Evolutionary conservation across 2,113 vertebrate genomes (phyloP).

Genomic region (Oreotragus oreotragus): DNA sequence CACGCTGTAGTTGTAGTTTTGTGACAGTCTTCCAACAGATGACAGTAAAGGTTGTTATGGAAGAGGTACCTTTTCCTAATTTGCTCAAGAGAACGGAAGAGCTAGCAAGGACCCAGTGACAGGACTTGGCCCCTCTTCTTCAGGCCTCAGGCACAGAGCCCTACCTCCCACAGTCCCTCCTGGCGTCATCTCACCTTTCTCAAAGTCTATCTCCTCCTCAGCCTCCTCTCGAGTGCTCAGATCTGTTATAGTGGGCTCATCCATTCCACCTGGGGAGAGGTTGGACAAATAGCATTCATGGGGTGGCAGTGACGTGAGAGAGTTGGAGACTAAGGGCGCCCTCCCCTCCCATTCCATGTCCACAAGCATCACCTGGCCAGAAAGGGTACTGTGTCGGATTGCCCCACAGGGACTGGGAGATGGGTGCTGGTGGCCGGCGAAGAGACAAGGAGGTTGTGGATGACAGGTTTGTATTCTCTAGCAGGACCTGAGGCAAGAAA

Average conservation of each 20-base stretch:
- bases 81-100: not conserved
- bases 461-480: conserved; percentile 87
- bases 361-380: conserved; percentile 83
- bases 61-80: not conserved
- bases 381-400: conserved; percentile 92
- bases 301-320: not conserved
- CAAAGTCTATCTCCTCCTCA: conserved; percentile 90
- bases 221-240: conserved; percentile 82
- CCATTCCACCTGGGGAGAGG: conserved; percentile 86
- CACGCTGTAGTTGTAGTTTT: rapidly evolving
- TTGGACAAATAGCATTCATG: not conserved
- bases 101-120: not conserved
- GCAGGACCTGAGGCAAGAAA: conserved; percentile 79
- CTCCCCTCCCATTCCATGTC: not conserved
- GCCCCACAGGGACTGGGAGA: conserved; percentile 87
- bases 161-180: not conserved
- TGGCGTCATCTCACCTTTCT: conserved; percentile 79
- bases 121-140: not conserved
- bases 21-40: not conserved
- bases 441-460: conserved; percentile 92
- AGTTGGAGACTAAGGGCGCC: not conserved
- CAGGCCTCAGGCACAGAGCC: not conserved
- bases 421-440: conserved; percentile 87
- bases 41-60: not conserved
- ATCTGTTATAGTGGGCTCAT: conserved; percentile 89